Evolutionary conservation across 2,888 invertebrate genomes (phyloP).

Genomic region (Cyaniris semiargus): DNA sequence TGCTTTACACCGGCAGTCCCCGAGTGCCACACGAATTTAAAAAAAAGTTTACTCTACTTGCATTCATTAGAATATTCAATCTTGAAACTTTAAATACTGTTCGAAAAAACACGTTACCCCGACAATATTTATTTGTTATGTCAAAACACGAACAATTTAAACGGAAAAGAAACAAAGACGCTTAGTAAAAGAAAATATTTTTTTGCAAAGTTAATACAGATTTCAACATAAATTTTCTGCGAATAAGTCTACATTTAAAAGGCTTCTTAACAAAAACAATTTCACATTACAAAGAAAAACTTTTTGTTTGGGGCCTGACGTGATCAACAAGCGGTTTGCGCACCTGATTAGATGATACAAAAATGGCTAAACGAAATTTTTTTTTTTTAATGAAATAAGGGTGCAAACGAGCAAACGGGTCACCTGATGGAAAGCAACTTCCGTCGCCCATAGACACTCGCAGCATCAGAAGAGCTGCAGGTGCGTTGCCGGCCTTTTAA

Average conservation of each 20-base stretch:
- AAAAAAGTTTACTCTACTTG: no score
- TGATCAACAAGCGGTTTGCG: neutral
- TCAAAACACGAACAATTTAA: neutral
- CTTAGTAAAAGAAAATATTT: neutral
- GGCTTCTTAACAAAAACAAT: constrained; percentile 27
- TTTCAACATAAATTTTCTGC: constrained; percentile 8
- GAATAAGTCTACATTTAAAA: neutral
- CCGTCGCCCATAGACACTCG: no score
- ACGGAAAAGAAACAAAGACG: neutral
- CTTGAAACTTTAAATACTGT: neutral
- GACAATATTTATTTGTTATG: neutral
- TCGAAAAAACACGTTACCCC: neutral
- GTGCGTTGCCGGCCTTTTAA: no score
- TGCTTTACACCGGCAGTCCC: no score
- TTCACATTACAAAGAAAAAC: constrained; percentile 8
- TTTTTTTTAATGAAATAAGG: no score
- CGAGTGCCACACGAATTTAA: no score
- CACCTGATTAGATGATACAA: neutral
- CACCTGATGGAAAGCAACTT: no score
- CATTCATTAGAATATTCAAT: neutral
- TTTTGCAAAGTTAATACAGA: constrained; percentile 1
- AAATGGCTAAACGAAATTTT: no score
- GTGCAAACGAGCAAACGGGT: no score
- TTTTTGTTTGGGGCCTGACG: neutral
- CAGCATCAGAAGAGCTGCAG: no score